A percentile compares a stretch with the other conserved stretches of the same genome.
phyloP scores from a whole-genome alignment of 2,797 vertebrate genomes.

The Todus mexicanus region DNA sequence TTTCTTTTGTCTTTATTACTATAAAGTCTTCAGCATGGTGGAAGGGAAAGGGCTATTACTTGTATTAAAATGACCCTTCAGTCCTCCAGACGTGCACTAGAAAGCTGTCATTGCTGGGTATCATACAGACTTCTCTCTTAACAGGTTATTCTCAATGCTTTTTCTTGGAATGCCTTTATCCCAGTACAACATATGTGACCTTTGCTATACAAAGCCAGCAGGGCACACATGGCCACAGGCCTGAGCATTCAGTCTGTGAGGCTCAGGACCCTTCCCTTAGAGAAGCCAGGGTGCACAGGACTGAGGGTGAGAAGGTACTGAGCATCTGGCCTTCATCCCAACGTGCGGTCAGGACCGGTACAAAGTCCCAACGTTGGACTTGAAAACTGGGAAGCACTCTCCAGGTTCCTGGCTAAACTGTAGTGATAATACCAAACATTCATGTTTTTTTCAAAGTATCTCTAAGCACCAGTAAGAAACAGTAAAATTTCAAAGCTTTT shows the following conservation, averaged over 20 bases:
- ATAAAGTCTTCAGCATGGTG: not conserved
- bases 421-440: not conserved
- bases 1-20: not conserved
- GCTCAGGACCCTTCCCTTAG: not conserved
- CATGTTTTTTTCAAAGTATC: not conserved
- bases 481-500: not conserved
- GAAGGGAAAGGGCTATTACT: not conserved
- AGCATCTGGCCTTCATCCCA: not conserved
- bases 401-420: not conserved
- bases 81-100: not conserved
- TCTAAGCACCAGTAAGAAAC: not conserved
- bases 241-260: not conserved
- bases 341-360: accelerated
- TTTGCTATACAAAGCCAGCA: not conserved
- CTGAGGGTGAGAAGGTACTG: not conserved
- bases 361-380: not conserved
- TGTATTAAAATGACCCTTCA: not conserved
- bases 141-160: not conserved
- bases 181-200: not conserved
- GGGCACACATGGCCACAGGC: not conserved
- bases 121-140: not conserved
- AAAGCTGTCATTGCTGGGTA: not conserved
- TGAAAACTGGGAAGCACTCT: not conserved
- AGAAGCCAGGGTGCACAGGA: not conserved
- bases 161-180: not conserved